Evolutionary conservation across 2,888 invertebrate species (phyloP).

Genomic region (Pterobdella sp.): DNA sequence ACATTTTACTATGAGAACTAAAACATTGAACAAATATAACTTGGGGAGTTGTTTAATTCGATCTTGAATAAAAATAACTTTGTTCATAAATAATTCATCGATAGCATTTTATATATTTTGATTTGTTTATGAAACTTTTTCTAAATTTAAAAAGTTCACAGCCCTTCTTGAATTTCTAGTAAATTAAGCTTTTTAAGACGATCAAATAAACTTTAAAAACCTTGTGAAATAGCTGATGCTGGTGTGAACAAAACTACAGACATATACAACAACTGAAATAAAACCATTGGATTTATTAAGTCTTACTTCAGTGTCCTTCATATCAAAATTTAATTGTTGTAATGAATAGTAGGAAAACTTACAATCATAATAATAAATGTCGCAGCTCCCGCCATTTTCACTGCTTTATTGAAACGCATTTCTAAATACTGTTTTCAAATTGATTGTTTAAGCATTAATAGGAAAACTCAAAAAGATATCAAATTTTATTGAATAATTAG

Average conservation of each 20-base stretch:
- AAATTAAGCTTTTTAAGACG: no score
- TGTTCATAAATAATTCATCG: no score
- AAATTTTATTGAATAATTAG: not conserved
- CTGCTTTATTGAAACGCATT: conserved; percentile 40
- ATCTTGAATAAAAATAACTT: no score
- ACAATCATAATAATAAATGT: conserved; percentile 37
- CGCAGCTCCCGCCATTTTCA: conserved; percentile 36
- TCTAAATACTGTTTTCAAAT: conserved; percentile 39
- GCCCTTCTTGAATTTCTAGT: no score
- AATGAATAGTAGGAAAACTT: conserved; percentile 13
- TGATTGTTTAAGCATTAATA: not conserved
- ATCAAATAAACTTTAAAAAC: no score
- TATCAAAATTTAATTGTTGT: not conserved
- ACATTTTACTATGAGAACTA: no score
- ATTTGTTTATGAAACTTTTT: no score
- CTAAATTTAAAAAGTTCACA: no score
- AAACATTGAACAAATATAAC: no score
- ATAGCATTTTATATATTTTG: no score
- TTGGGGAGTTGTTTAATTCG: no score
- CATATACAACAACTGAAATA: conserved; percentile 51
- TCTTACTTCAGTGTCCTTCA: not conserved
- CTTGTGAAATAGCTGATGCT: conserved; percentile 67
- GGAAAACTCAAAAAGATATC: not conserved
- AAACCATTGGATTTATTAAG: not conserved
- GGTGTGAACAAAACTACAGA: conserved; percentile 82